Conservation (phyloP, 1,140 invertebrate genomes). For the Hyles euphorbiae region DNA sequence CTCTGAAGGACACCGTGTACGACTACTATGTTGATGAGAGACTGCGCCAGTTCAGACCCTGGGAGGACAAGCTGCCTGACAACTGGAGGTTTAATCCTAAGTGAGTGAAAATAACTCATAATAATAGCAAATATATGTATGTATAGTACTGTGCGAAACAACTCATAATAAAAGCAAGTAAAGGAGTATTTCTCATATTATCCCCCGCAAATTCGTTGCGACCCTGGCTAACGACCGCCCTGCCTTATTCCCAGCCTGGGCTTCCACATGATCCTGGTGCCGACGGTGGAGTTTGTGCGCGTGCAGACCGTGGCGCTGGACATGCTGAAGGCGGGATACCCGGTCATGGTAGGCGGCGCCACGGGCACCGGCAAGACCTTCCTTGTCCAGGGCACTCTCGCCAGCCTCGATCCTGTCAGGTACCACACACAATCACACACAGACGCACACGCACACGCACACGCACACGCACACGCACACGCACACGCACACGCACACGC, state of each 20-base stretch:
- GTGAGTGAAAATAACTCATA: conserved; percentile 47
- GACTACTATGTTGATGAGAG: conserved; percentile 89
- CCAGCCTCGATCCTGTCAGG: conserved; percentile 77
- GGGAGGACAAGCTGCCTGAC: conserved; percentile 85
- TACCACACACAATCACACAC: conserved; percentile 17
- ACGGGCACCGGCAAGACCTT: conserved; percentile 91
- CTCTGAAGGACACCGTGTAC: conserved; percentile 89
- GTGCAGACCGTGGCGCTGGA: conserved; percentile 83
- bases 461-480: no score
- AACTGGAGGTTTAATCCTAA: conserved; percentile 82
- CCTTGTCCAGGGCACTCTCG: conserved; percentile 81
- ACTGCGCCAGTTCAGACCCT: conserved; percentile 81
- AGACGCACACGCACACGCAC: no score
- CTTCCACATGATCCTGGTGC: conserved; percentile 89
- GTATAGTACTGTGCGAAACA: no score
- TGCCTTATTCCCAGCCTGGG: conserved; percentile 73
- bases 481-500: no score
- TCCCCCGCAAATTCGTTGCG: no score
- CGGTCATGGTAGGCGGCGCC: conserved; percentile 85
- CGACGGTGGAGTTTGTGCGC: conserved; percentile 88
- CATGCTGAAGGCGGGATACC: conserved; percentile 79
- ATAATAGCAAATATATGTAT: no score
- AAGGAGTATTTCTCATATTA: no score
- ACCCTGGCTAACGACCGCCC: neutral
- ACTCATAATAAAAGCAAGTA: no score